phyloP scores from a whole-genome alignment of 2,888 invertebrate species.

The Urechis unicinctus region DNA sequence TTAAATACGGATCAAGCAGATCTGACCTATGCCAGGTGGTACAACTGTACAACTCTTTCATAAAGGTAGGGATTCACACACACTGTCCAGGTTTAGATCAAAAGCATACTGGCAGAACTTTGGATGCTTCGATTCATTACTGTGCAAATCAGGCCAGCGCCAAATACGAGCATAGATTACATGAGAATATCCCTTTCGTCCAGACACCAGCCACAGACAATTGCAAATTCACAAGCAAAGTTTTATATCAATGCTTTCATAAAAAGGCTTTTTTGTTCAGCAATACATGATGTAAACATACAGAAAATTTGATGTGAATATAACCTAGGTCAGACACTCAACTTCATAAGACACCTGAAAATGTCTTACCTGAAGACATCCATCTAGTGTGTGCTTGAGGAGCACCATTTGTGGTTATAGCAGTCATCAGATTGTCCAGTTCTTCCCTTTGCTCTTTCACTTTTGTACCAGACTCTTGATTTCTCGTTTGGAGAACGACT shows the following conservation, averaged over 20 bases:
- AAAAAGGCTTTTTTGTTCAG: no score
- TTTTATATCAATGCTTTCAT: background rate
- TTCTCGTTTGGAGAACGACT: conserved; percentile 95
- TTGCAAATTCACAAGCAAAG: background rate
- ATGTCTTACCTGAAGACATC: conserved; percentile 86
- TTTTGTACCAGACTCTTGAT: conserved; percentile 99
- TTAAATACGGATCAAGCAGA: background rate
- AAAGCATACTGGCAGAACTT: conserved; percentile 98
- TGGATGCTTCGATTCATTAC: conserved; percentile 96
- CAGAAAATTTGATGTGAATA: no score
- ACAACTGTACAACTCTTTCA: conserved; percentile 97
- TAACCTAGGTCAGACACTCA: no score
- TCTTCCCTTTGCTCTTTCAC: conserved; percentile 98
- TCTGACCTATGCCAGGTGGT: conserved; percentile 79
- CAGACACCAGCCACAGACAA: conserved; percentile 93
- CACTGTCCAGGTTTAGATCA: conserved; percentile 97
- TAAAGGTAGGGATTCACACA: conserved; percentile 99
- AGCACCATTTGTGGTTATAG: conserved; percentile 98
- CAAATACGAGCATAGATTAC: conserved; percentile 98
- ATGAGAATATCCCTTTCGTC: conserved; percentile 98
- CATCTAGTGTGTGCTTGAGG: conserved; percentile 94
- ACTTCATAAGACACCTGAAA: no score
- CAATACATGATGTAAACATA: no score
- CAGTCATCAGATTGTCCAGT: conserved; percentile 91
- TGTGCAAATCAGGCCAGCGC: conserved; percentile 99